Evolutionary conservation across 1,140 invertebrate species (phyloP).

Genomic region (Drosophila gunungcola): DNA sequence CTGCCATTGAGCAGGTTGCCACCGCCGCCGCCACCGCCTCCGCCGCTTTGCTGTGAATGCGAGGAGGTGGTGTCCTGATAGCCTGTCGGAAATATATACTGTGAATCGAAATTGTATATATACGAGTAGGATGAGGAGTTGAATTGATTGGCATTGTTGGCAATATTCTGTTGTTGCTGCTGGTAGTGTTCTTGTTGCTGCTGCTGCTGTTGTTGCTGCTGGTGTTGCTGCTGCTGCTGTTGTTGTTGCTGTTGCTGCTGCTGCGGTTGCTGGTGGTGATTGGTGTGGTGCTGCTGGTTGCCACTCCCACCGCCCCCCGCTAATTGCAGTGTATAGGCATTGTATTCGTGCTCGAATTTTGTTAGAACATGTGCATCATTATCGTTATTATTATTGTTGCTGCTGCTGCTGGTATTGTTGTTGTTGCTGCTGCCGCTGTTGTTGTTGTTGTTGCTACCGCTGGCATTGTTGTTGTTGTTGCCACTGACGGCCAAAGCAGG

Average conservation of each 20-base stretch:
- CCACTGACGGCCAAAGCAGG: constrained; percentile 86
- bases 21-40: constrained; percentile 68
- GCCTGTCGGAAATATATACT: constrained; percentile 85
- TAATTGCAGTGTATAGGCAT: constrained; percentile 73
- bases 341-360: constrained; percentile 73
- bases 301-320: constrained; percentile 35
- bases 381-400: constrained; percentile 54
- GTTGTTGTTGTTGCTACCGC: constrained; percentile 86
- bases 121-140: constrained; percentile 83
- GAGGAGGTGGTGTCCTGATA: constrained; percentile 84
- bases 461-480: constrained; percentile 85
- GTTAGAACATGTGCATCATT: constrained; percentile 64
- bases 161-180: constrained; percentile 63
- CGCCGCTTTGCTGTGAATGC: constrained; percentile 82
- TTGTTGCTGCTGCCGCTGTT: constrained; percentile 74
- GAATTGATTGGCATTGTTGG: constrained; percentile 77
- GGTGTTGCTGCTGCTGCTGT: constrained; percentile 66
- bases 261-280: constrained; percentile 67
- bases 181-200: constrained; percentile 74
- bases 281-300: constrained; percentile 65
- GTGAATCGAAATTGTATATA: constrained; percentile 85
- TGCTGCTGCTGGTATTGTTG: constrained; percentile 41
- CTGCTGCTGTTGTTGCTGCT: constrained; percentile 60
- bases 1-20: constrained; percentile 55
- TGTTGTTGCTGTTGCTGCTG: constrained; percentile 73